phyloP scores from a whole-genome alignment of 2,797 vertebrate species.

The Mormyrops attenuatus region DNA sequence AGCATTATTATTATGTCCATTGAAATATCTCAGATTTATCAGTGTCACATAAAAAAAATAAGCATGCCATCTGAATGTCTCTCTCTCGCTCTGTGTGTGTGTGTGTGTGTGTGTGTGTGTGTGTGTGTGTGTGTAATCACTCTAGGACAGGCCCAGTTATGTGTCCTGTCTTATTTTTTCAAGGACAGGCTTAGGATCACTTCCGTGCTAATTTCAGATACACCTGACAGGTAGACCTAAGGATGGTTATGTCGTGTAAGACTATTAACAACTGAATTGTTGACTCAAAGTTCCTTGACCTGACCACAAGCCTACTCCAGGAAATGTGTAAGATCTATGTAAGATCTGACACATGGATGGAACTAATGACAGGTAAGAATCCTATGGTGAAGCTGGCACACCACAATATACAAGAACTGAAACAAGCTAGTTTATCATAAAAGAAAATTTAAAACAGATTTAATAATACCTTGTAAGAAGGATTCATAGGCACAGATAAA shows the following conservation, averaged over 20 bases:
- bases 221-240: not conserved
- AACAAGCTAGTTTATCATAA: not conserved
- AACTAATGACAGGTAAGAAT: not conserved
- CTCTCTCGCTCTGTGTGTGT: too few relatives aligned
- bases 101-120: too few relatives aligned
- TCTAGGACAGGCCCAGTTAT: not conserved
- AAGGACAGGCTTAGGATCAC: not conserved
- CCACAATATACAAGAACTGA: not conserved
- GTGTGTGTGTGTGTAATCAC: not conserved
- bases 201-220: not conserved
- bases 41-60: not conserved
- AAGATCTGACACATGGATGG: not conserved
- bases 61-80: not conserved
- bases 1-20: not conserved
- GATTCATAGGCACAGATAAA: too few relatives aligned
- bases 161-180: not conserved
- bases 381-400: not conserved
- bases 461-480: too few relatives aligned
- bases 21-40: not conserved
- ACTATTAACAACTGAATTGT: not conserved
- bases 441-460: too few relatives aligned
- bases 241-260: not conserved
- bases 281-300: not conserved
- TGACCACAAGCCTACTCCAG: not conserved
- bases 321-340: not conserved